Evolutionary conservation across 1,140 invertebrate species (phyloP).

Genomic region (Leptinotarsa undecemlineata): DNA sequence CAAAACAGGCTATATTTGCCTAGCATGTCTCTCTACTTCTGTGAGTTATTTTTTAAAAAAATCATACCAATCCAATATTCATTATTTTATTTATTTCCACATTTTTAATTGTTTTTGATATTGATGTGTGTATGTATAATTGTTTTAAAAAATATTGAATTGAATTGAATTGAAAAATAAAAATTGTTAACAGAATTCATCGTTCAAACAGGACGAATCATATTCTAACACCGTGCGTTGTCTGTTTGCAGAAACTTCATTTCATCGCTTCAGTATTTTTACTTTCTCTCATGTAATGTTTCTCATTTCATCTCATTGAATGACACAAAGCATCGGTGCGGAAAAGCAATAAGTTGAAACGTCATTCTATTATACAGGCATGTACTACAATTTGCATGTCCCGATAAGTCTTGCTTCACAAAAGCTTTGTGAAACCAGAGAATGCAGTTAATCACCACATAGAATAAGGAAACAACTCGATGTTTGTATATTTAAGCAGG

Average conservation of each 20-base stretch:
- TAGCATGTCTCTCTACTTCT: no score
- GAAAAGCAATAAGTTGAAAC: background rate
- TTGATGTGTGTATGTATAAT: no score
- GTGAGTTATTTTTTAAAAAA: no score
- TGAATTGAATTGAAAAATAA: no score
- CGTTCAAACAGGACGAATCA: no score
- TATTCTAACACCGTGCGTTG: no score
- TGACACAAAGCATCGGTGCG: background rate
- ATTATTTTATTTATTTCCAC: no score
- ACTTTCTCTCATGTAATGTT: background rate
- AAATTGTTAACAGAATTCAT: no score
- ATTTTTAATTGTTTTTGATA: no score
- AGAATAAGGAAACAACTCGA: constrained; percentile 2
- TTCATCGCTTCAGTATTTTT: background rate
- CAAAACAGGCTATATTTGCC: no score
- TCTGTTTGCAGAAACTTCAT: background rate
- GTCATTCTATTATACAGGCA: background rate
- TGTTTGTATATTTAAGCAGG: background rate
- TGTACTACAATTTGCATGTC: background rate
- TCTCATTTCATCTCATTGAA: background rate
- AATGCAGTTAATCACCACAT: background rate
- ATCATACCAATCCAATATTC: no score
- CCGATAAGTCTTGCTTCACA: background rate
- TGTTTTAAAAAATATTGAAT: no score
- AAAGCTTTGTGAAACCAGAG: constrained; percentile 7